Evolutionary conservation across 1,140 invertebrate species (phyloP).

Genomic region (Bombus turneri): DNA sequence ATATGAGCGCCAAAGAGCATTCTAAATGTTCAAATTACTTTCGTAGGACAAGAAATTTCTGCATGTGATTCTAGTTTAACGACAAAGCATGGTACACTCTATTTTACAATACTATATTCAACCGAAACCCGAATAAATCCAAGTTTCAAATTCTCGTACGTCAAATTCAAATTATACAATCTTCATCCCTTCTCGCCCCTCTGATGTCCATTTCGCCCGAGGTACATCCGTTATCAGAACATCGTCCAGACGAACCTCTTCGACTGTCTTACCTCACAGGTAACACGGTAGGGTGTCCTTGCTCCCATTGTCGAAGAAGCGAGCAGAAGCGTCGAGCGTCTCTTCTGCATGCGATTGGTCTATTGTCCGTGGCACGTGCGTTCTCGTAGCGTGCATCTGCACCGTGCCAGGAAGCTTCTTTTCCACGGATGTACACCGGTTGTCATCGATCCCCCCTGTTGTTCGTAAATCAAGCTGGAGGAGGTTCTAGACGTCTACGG

Average conservation of each 20-base stretch:
- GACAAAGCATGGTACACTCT: not conserved
- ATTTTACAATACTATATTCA: no score
- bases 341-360: constrained; percentile 32
- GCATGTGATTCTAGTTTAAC: not conserved
- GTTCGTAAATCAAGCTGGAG: constrained; percentile 47
- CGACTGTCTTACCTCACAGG: not conserved
- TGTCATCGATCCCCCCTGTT: constrained; percentile 49
- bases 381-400: constrained; percentile 48
- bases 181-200: not conserved
- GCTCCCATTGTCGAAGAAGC: constrained; percentile 14
- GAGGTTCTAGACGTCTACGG: not conserved
- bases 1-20: not conserved
- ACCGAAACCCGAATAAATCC: not conserved
- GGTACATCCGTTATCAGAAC: not conserved
- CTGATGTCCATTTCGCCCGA: not conserved
- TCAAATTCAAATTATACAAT: not conserved
- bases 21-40: not conserved
- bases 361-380: constrained; percentile 56
- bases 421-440: constrained; percentile 51
- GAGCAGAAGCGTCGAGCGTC: not conserved
- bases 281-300: not conserved
- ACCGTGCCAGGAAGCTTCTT: constrained; percentile 33
- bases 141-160: not conserved
- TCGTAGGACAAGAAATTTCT: not conserved
- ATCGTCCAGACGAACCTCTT: not conserved